Percentiles rank a stretch among this genome's conserved stretches.
phyloP scores from a whole-genome alignment of 2,113 vertebrate genomes.

The Noctilio leporinus region DNA sequence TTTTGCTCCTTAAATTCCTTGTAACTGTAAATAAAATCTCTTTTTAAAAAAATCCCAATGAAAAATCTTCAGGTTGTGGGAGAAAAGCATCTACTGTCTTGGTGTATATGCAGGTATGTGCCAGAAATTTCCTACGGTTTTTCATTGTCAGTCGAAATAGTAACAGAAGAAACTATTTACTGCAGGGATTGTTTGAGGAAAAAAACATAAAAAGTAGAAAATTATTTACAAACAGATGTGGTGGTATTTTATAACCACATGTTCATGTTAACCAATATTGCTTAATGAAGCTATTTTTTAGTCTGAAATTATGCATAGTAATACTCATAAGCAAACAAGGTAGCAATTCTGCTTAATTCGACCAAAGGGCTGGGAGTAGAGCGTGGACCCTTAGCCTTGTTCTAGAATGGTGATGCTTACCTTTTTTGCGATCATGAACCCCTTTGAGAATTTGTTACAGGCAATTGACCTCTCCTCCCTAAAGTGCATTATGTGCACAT shows the following conservation, averaged over 20 bases:
- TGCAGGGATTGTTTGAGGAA: constrained; percentile 26
- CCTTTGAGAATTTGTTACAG: constrained; percentile 2
- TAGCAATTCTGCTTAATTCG: constrained; percentile 14
- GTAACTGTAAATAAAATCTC: constrained; percentile 6
- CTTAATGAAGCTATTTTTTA: constrained; percentile 24
- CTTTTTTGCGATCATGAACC: constrained; percentile 10
- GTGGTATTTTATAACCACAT: constrained; percentile 40
- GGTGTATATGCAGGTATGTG: neutral
- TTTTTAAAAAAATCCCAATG: neutral
- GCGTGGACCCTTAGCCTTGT: neutral
- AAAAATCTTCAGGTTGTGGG: neutral
- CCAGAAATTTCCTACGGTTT: constrained; percentile 28
- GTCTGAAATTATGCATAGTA: constrained; percentile 3
- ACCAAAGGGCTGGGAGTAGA: neutral
- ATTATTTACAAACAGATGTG: constrained; percentile 55
- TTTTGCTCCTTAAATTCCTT: neutral
- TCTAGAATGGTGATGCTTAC: neutral
- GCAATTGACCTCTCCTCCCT: neutral
- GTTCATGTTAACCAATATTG: neutral
- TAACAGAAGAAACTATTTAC: constrained; percentile 33
- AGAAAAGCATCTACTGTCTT: constrained; percentile 25
- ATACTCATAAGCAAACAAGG: neutral
- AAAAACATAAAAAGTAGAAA: constrained; percentile 52
- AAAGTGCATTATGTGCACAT: neutral
- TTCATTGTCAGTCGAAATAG: constrained; percentile 12